Evolutionary conservation across 2,888 invertebrate species (phyloP).

Genomic region (Drosophila peninsularis): DNA sequence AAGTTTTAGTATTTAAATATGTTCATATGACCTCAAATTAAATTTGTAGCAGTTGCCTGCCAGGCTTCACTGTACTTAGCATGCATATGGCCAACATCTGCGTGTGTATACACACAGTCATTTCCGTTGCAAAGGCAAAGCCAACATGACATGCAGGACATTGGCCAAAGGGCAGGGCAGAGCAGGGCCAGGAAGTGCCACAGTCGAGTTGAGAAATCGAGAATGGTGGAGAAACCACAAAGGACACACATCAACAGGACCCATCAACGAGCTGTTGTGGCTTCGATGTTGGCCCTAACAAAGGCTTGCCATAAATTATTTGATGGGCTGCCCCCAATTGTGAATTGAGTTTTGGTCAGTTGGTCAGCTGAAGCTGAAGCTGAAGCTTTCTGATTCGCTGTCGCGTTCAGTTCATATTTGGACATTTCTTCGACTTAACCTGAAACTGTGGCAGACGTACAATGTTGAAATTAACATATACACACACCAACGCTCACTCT

Average conservation of each 20-base stretch:
- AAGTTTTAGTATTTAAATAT: background rate
- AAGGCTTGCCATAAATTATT: constrained; percentile 72
- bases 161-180: constrained; percentile 31
- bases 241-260: constrained; percentile 61
- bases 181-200: background rate
- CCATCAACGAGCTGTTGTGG: constrained; percentile 27
- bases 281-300: constrained; percentile 32
- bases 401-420: constrained; percentile 37
- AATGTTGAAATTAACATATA: constrained; percentile 71
- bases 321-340: constrained; percentile 65
- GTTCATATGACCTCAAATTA: constrained; percentile 5
- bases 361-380: constrained; percentile 40
- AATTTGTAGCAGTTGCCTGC: background rate
- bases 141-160: constrained; percentile 52
- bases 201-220: constrained; percentile 36
- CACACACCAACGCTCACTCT: constrained; percentile 21
- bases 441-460: constrained; percentile 59
- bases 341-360: constrained; percentile 65
- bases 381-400: constrained; percentile 10
- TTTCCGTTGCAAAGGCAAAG: constrained; percentile 67
- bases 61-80: constrained; percentile 17
- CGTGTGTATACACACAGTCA: constrained; percentile 36
- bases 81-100: constrained; percentile 16
- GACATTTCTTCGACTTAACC: constrained; percentile 60
- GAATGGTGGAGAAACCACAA: constrained; percentile 57